Evolutionary conservation across 1,140 invertebrate species (phyloP), one percentile per base, ranked within the genome.

Genomic region (Drosophila lini): DNA sequence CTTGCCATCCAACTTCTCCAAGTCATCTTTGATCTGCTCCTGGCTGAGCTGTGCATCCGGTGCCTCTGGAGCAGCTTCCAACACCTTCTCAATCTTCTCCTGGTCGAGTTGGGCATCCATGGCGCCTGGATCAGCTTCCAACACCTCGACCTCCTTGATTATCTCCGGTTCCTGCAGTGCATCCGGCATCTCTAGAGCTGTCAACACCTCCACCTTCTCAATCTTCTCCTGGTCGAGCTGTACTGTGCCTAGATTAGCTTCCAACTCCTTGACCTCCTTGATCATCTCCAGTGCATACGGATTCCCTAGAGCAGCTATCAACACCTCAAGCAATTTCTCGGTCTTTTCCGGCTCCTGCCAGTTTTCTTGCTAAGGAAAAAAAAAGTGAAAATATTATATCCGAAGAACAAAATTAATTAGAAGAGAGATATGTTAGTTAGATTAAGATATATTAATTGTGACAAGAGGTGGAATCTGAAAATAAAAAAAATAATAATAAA

Each of bases 391-490:
- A 11, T 16, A 16, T 16, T 31, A 32, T 0, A 32, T 6, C 1
- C 10, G 9, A 0, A 11, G 3, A 9, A 5, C 3, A n/a, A 5
- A n/a, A 9, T 31, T 16, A 50, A 16, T 6, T 10, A 48, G 8
- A 28, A 4, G 5, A 22, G 1, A 11, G 3, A 6, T 6, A 28
- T 28, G 25, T 28, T 28, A 19, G 13, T 47, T n/a, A n/a, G 25
- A 47, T 47, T 47, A 48, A n/a, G 45, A 9, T 0, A n/a, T 25
- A n/a, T 31, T 31, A 11, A 28, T 31, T 31, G 47, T 50, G 47
- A 50, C 47, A 50, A 50, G 15, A n/a, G 47, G 47, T 16, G 15
- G 25, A 15, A 31, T 16, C 28, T 50, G 47, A 16, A 48, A 48
- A 3, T 9, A 48, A 31, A 15, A 38, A 19, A 19, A 19, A 19